A percentile compares a stretch with the other conserved stretches of the same genome.
phyloP scores from a whole-genome alignment of 1,140 invertebrate genomes.

The Ctenoplectra terminalis region DNA sequence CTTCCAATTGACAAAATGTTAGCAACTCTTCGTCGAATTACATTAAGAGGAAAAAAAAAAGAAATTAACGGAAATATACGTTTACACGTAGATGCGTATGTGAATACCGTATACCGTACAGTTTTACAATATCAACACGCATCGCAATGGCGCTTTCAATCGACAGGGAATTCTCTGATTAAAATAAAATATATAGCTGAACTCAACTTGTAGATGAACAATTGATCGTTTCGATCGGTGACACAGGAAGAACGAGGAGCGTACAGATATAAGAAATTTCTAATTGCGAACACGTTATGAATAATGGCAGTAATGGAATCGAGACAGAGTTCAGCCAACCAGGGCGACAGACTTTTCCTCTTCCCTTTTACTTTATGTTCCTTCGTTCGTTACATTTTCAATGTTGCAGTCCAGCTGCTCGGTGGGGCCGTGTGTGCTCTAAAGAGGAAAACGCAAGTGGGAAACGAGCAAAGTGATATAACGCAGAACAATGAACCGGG shows the following conservation, averaged over 20 bases:
- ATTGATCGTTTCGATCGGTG: not conserved
- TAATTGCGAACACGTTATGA: conserved; percentile 31
- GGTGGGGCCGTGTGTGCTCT: conserved; percentile 75
- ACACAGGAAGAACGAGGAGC: too few relatives aligned
- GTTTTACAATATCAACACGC: not conserved
- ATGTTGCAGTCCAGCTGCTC: conserved; percentile 81
- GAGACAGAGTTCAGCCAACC: conserved; percentile 50
- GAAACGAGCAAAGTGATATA: conserved; percentile 40
- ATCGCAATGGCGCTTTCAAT: not conserved
- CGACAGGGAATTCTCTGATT: not conserved
- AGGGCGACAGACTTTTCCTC: conserved; percentile 53
- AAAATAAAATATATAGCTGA: not conserved
- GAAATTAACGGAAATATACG: not conserved
- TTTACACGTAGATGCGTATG: not conserved
- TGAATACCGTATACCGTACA: not conserved
- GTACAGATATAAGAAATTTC: not conserved
- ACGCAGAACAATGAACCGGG: conserved; percentile 27
- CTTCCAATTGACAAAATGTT: not conserved
- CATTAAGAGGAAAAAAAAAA: too few relatives aligned
- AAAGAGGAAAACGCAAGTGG: conserved; percentile 32
- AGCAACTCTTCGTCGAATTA: not conserved
- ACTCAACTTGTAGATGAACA: not conserved
- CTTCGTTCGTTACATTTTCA: conserved; percentile 47
- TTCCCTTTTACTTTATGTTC: conserved; percentile 15
- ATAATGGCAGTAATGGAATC: conserved; percentile 39